These are phyloP conservation scores for Pontoporia blainvillei DNA, from an alignment of 2,113 vertebrate species.

Conservation along the genomic window DNA sequence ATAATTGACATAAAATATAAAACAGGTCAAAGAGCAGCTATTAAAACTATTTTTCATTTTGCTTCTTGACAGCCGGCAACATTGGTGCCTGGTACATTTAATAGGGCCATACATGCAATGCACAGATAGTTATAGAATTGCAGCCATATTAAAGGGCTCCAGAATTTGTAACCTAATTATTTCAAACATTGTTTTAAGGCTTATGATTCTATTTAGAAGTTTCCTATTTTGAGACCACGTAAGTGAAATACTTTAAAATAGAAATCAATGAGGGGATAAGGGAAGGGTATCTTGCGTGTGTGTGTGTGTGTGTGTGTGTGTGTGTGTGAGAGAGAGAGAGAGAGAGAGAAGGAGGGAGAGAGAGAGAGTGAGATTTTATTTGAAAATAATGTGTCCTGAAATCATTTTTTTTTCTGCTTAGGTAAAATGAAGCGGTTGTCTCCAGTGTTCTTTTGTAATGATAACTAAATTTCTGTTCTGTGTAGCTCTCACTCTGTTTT, in stretches of 20 bases:
- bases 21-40: conserved; percentile 97
- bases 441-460: background rate
- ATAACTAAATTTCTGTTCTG: background rate
- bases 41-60: conserved; percentile 99
- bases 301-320: background rate
- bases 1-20: conserved; percentile 99
- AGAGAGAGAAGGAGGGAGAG: background rate
- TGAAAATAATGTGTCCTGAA: background rate
- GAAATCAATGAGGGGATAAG: conserved; percentile 44
- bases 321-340: background rate
- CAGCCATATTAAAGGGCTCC: conserved; percentile 76
- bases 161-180: conserved; percentile 84
- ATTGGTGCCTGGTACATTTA: conserved; percentile 88
- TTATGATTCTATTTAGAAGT: conserved; percentile 74
- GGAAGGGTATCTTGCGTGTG: background rate
- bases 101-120: conserved; percentile 85
- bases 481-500: background rate
- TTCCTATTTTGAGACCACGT: conserved; percentile 67
- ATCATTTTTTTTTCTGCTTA: background rate
- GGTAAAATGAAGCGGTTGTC: background rate
- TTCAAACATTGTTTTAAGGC: conserved; percentile 77
- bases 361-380: background rate
- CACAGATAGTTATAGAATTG: conserved; percentile 80
- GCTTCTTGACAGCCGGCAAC: conserved; percentile 96
- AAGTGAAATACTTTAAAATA: conserved; percentile 71